Evolutionary conservation across 2,113 vertebrate species (phyloP).

Genomic region (Scopus umbretta): DNA sequence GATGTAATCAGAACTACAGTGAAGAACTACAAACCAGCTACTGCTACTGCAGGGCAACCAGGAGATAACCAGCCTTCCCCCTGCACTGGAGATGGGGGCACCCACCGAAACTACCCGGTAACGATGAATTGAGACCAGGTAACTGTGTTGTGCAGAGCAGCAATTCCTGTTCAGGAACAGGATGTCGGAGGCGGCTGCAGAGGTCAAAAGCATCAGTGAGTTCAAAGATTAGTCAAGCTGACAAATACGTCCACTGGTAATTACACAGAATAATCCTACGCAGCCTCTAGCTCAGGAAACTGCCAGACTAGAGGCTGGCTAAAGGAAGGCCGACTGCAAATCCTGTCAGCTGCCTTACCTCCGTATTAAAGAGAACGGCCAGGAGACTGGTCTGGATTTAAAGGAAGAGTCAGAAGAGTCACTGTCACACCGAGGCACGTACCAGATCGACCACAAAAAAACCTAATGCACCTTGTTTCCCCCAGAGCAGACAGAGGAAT

Average conservation of each 20-base stretch:
- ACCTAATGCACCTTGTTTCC: fast-evolving
- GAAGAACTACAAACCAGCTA: neutral
- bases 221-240: neutral
- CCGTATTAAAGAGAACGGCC: too few relatives aligned
- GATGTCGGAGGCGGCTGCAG: neutral
- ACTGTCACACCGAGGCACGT: neutral
- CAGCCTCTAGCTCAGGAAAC: neutral
- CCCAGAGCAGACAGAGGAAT: fast-evolving
- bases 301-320: neutral
- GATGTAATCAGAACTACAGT: neutral
- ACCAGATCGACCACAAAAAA: neutral
- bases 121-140: fast-evolving
- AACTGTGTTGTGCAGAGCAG: neutral
- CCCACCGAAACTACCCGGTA: neutral
- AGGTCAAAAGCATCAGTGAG: neutral
- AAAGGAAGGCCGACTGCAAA: neutral
- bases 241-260: neutral
- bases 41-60: neutral
- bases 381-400: neutral
- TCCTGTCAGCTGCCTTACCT: neutral
- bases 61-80: neutral
- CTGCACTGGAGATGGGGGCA: neutral
- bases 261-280: neutral
- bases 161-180: neutral
- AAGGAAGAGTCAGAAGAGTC: neutral